Percentiles rank a stretch among this genome's conserved stretches.
Evolutionary conservation across 2,797 vertebrate species (phyloP).

Genomic region (Monodelphis domestica): DNA sequence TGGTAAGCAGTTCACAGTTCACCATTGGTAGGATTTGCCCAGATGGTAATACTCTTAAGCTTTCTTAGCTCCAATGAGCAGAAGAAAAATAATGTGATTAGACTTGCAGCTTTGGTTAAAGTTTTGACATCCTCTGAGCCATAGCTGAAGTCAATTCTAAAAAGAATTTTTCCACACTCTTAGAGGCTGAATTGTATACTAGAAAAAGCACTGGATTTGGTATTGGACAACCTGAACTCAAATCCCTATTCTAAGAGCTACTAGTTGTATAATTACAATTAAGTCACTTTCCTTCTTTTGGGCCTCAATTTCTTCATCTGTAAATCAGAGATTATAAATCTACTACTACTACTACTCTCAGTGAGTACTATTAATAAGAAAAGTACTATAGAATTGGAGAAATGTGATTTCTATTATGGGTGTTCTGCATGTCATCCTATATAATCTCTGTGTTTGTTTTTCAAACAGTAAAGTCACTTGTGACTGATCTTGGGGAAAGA

Average conservation of each 20-base stretch:
- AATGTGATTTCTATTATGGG: not conserved
- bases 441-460: conserved; percentile 28
- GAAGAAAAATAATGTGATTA: conserved; percentile 71
- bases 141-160: conserved; percentile 61
- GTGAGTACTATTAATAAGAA: not conserved
- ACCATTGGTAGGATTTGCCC: conserved; percentile 73
- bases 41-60: conserved; percentile 75
- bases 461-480: not conserved
- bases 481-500: not conserved
- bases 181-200: not conserved
- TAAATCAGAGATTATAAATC: not conserved
- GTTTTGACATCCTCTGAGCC: conserved; percentile 69
- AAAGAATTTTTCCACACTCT: conserved; percentile 10
- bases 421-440: not conserved
- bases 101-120: conserved; percentile 72
- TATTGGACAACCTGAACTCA: not conserved
- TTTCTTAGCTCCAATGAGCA: conserved; percentile 74
- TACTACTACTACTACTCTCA: not conserved
- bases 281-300: not conserved
- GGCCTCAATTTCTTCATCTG: not conserved
- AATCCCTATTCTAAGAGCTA: not conserved
- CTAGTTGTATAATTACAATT: not conserved
- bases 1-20: conserved; percentile 81
- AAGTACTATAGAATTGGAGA: not conserved
- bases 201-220: not conserved